Evolutionary conservation across 2,888 invertebrate genomes (phyloP).

Genomic region (Luffia ferchaultella): DNA sequence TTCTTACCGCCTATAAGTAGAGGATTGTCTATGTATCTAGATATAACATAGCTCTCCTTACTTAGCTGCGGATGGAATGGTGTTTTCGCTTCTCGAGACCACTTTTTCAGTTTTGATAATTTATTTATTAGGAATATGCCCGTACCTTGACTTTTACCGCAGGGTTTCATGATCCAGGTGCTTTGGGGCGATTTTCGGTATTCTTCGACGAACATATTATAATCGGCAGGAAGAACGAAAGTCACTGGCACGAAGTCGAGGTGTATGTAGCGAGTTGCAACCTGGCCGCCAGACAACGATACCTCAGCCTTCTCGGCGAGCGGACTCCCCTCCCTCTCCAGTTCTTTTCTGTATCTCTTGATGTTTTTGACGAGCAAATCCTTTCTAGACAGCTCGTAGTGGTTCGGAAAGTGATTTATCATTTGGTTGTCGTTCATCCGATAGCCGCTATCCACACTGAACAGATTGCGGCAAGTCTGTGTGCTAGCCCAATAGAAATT

Average conservation of each 20-base stretch:
- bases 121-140: constrained; percentile 97
- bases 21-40: constrained; percentile 96
- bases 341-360: constrained; percentile 90
- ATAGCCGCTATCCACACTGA: constrained; percentile 92
- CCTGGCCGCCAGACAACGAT: constrained; percentile 65
- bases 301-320: constrained; percentile 78
- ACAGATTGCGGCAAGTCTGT: constrained; percentile 88
- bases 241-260: constrained; percentile 94
- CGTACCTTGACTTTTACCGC: constrained; percentile 93
- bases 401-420: constrained; percentile 96
- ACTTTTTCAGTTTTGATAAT: constrained; percentile 90
- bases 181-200: constrained; percentile 93
- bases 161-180: constrained; percentile 98
- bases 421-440: constrained; percentile 92
- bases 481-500: constrained; percentile 96
- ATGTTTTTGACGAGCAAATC: constrained; percentile 97
- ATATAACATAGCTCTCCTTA: constrained; percentile 95
- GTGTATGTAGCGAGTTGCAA: constrained; percentile 76
- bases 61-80: constrained; percentile 84
- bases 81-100: constrained; percentile 87
- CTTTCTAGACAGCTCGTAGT: constrained; percentile 94
- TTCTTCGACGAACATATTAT: constrained; percentile 97
- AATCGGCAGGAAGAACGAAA: constrained; percentile 93
- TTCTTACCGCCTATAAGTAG: constrained; percentile 95
- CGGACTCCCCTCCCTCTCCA: constrained; percentile 89